Conservation (phyloP, 1,140 invertebrate species). For the Tetragnatha versicolor region DNA sequence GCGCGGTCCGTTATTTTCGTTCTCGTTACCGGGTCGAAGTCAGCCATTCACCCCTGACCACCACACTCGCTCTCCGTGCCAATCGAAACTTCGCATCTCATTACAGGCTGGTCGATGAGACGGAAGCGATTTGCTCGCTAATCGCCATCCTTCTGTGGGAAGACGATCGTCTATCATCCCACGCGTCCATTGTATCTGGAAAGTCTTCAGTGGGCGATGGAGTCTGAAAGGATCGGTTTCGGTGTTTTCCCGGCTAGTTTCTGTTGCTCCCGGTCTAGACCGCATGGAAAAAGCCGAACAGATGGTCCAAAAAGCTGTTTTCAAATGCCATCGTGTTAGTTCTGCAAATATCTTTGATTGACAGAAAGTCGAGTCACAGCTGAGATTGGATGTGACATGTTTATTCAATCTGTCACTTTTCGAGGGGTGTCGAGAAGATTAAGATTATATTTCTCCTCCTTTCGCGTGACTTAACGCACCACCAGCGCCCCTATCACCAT, state of each 20-base stretch:
- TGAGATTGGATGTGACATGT: no score
- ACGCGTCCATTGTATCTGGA: background rate
- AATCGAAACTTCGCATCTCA: background rate
- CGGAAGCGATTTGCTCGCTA: background rate
- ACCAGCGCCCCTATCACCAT: no score
- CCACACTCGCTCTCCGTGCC: background rate
- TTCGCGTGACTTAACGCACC: no score
- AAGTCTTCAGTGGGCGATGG: background rate
- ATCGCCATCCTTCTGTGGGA: no score
- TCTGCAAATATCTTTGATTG: no score
- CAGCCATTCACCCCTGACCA: constrained; percentile 31
- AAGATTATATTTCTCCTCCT: no score
- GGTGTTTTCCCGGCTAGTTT: background rate
- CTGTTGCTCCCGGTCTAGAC: background rate
- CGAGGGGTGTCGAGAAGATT: no score
- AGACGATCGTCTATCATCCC: background rate
- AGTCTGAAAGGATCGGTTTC: background rate
- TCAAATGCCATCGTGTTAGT: no score
- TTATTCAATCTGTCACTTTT: no score
- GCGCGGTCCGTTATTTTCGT: constrained; percentile 23
- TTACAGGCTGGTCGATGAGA: background rate
- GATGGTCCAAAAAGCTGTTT: no score
- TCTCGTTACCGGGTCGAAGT: constrained; percentile 16
- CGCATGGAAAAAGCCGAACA: no score
- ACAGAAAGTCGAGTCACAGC: no score